Evolutionary conservation across 1,140 invertebrate species (phyloP).

Genomic region (Archivesica marissinica): DNA sequence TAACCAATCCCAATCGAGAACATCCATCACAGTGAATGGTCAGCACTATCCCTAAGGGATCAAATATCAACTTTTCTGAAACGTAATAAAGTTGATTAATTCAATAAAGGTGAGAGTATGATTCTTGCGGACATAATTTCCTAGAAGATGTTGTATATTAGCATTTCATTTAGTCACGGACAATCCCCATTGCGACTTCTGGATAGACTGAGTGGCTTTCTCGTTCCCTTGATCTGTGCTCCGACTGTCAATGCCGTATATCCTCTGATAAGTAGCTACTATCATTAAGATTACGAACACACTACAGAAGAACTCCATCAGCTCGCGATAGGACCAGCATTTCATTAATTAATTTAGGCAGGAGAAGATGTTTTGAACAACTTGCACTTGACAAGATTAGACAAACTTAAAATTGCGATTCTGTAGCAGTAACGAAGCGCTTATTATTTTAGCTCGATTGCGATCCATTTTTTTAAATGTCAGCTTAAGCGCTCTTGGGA

Average conservation of each 20-base stretch:
- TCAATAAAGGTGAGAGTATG: conserved; percentile 4
- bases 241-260: background rate
- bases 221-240: background rate
- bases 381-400: too few relatives aligned
- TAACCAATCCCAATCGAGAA: too few relatives aligned
- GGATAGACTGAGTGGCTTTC: background rate
- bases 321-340: background rate
- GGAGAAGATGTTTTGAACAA: too few relatives aligned
- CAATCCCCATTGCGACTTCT: background rate
- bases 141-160: background rate
- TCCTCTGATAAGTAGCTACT: background rate
- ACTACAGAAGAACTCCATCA: background rate
- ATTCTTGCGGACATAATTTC: background rate
- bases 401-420: too few relatives aligned
- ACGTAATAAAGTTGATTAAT: background rate
- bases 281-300: background rate
- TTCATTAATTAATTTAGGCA: background rate
- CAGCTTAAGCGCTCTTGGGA: too few relatives aligned
- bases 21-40: too few relatives aligned
- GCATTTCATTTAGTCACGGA: conserved; percentile 11
- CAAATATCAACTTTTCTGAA: background rate
- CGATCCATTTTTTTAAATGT: too few relatives aligned
- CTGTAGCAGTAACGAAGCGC: too few relatives aligned
- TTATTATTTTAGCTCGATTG: too few relatives aligned
- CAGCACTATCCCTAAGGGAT: background rate